Evolutionary conservation across 1,140 invertebrate genomes (phyloP).

Genomic region (Rhyacophila brunnea): DNA sequence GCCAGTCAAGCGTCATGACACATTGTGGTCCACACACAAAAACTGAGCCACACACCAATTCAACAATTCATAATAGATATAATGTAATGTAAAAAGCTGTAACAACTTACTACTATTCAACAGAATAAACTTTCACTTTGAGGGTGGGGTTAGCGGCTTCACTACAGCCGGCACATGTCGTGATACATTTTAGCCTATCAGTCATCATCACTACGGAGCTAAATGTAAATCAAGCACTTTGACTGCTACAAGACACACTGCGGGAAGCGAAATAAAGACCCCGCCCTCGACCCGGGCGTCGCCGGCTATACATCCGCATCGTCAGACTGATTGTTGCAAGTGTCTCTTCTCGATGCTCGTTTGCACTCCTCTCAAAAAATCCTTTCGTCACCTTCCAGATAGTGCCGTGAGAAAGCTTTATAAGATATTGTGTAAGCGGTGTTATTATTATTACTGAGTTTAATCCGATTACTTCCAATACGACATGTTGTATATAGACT

Average conservation of each 20-base stretch:
- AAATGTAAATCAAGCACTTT: slow-evolving; percentile 20
- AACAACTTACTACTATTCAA: slow-evolving; percentile 36
- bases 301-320: no score
- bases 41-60: slow-evolving; percentile 34
- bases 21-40: slow-evolving; percentile 32
- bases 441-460: no score
- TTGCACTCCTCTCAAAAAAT: no score
- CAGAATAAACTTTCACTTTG: slow-evolving; percentile 24
- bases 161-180: no score
- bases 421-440: no score
- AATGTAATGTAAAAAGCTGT: slow-evolving; percentile 23
- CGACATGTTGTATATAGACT: no score
- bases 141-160: slow-evolving; percentile 16
- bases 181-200: not conserved
- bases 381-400: no score
- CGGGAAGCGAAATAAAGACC: slow-evolving; percentile 25
- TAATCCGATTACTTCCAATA: no score
- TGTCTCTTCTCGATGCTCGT: no score
- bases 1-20: slow-evolving; percentile 31
- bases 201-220: not conserved
- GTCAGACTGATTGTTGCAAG: no score
- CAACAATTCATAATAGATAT: slow-evolving; percentile 21
- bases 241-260: slow-evolving; percentile 26
- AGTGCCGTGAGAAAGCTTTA: no score
- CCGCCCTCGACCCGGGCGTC: no score